These are phyloP conservation scores for Scaptomyza polygonia DNA, from an alignment of 2,888 invertebrate species.

Conservation along the genomic window DNA sequence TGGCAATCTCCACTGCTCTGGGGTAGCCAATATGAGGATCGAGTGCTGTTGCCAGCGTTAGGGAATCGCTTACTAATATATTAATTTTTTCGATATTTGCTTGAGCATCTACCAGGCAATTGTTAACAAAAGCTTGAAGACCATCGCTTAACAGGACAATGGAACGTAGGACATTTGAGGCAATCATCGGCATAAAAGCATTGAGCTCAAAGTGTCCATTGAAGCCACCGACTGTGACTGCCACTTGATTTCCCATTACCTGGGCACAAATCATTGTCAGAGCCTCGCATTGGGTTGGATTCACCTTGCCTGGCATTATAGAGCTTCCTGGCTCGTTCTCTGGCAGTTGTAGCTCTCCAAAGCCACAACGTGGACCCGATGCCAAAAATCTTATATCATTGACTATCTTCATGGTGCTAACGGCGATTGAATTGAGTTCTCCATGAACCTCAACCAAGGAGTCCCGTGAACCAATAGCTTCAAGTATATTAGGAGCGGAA, in stretches of 20 bases:
- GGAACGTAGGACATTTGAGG: slow-evolving; percentile 94
- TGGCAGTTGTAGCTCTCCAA: slow-evolving; percentile 95
- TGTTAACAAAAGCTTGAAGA: slow-evolving; percentile 91
- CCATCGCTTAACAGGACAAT: slow-evolving; percentile 92
- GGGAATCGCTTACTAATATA: slow-evolving; percentile 93
- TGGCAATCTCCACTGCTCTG: slow-evolving; percentile 96
- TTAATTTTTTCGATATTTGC: slow-evolving; percentile 90
- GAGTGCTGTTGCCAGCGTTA: slow-evolving; percentile 98
- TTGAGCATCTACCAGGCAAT: slow-evolving; percentile 92
- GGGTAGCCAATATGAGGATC: slow-evolving; percentile 99
- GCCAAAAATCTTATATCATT: slow-evolving; percentile 96
- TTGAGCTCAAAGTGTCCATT: slow-evolving; percentile 99
- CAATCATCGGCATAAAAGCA: slow-evolving; percentile 98
- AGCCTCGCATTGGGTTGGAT: slow-evolving; percentile 99
- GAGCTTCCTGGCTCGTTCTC: slow-evolving; percentile 99
- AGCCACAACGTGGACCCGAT: slow-evolving; percentile 97
- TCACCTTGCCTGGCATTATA: slow-evolving; percentile 99
- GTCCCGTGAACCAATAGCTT: slow-evolving; percentile 97
- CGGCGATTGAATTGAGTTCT: slow-evolving; percentile 94
- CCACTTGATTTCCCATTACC: slow-evolving; percentile 99
- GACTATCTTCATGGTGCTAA: slow-evolving; percentile 97
- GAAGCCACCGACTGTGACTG: slow-evolving; percentile 94
- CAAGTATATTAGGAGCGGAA: slow-evolving; percentile 97
- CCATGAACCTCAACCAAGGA: slow-evolving; percentile 97
- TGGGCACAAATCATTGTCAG: slow-evolving; percentile 97